These are phyloP conservation scores for Phalera bucephala DNA, from an alignment of 2,888 invertebrate species.

Conservation along the genomic window DNA sequence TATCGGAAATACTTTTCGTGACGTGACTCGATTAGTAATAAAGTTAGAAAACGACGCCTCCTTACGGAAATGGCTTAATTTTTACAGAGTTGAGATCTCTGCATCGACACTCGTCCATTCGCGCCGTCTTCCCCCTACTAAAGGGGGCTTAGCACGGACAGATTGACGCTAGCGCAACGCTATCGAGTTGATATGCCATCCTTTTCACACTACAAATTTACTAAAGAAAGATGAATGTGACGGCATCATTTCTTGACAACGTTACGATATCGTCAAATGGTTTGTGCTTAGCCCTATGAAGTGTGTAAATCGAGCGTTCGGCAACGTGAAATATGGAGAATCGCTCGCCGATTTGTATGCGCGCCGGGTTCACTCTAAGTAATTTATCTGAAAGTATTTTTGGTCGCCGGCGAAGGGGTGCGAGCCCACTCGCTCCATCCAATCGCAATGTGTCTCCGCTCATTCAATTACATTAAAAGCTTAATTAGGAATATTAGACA, in stretches of 20 bases:
- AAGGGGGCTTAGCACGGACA: too few relatives aligned
- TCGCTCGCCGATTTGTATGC: constrained; percentile 73
- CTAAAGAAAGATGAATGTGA: too few relatives aligned
- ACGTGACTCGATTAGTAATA: constrained; percentile 71
- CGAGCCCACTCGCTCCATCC: constrained; percentile 49
- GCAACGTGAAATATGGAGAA: constrained; percentile 71
- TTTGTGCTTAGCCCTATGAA: too few relatives aligned
- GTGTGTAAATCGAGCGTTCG: constrained; percentile 71
- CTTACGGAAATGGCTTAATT: constrained; percentile 72
- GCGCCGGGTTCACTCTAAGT: constrained; percentile 66
- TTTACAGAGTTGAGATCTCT: constrained; percentile 51
- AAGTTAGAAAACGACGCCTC: constrained; percentile 55
- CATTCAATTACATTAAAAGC: constrained; percentile 81
- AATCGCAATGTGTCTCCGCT: constrained; percentile 70
- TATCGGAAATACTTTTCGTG: constrained; percentile 72
- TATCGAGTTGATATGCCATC: too few relatives aligned
- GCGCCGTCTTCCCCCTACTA: constrained; percentile 42
- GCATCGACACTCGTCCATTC: constrained; percentile 47
- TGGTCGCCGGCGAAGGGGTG: constrained; percentile 58
- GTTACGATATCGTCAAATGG: too few relatives aligned
- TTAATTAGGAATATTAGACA: constrained; percentile 79
- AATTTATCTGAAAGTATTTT: constrained; percentile 78
- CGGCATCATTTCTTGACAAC: too few relatives aligned
- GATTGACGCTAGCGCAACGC: too few relatives aligned
- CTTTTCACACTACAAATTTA: too few relatives aligned